Base-by-base conservation (phyloP, 1,140 invertebrate species). In the Drosophila asahinai region DNA sequence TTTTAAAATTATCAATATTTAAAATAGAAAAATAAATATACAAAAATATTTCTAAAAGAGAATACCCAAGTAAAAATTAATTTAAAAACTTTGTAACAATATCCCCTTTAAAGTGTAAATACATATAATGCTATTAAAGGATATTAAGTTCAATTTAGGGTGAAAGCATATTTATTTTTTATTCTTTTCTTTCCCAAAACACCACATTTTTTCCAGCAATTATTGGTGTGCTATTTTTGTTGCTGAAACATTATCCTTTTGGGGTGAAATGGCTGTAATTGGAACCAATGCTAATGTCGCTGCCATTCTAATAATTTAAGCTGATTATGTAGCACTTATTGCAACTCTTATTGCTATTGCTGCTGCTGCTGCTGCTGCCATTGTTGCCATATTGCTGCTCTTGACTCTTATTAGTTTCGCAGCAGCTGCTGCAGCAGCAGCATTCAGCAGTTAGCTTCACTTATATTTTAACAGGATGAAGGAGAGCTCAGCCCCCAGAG, bases 241-340 rank as follows among this genome's bases (percentile, higher is more conserved):
- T 15, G 0, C 47, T 27, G 5, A 14, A 49, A 15, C 14, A 14
- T 22, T 49, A 25, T 17, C 17, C 17, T 8, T 19, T 36, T 54
- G n/a, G n/a, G 9, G 4, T 9, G 5, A 54, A 54, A 36, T 33
- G 5, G 11, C 8, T 27, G 8, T 30, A n/a, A 27, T 9, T 11
- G 48, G 25, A n/a, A 52, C 7, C 49, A n/a, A 17, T 61, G 19
- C 38, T 47, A 36, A 66, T 19, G 57, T 22, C 25, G 43, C 58
- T 64, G 25, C 11, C 36, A 61, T 15, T 61, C 38, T 30, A 43
- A 64, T 60, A 43, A 38, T 8, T 64, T 64, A 19, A 61, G 36
- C 30, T 43, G 62, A 61, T 64, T 64, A 22, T 33, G 38, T 11
- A n/a, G 25, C 62, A 42, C 62, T 22, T 61, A 42, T 22, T 65